Base-by-base conservation (phyloP, 2,888 invertebrate genomes). In the Hyppa rectilinea region DNA sequence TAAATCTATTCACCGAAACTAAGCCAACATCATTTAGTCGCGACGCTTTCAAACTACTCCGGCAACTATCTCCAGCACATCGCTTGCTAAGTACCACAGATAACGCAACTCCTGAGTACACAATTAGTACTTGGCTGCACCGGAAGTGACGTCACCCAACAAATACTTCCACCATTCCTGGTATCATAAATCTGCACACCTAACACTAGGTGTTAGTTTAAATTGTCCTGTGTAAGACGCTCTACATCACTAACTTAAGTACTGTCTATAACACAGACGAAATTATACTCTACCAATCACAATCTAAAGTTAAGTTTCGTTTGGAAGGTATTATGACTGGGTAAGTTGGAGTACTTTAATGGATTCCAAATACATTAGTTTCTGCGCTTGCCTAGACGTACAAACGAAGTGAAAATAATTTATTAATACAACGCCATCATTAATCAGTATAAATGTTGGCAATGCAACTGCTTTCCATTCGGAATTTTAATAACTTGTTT, bases 191-290 rank as follows among this genome's bases (percentile, higher is more conserved):
- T 89, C 87, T 86, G 75, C 81, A 73, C 83, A 88, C 85, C 86
- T 88, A 88, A 89, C 80, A 77, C 89, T 87, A 87, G 88, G 88
- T 87, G 85, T 89, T 88, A 88, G 87, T 87, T 83, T 83, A 89
- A 88, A 89, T 85, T 88, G 87, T 88, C 86, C 81, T 82, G 84
- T 84, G 78, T 86, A 86, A 87, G 81, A 79, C 82, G 78, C 79
- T 82, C 74, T 81, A 71, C 66, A 78, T 81, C 75, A 81, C 78
- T 75, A 85, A 86, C 84, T 83, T 85, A 82, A 85, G 76, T 81
- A 84, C 75, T 53, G 23, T 56, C 59, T 49, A 23, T n/a, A 47
- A 58, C 49, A 31, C 69, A 78, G 20, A 14, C 17, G 40, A 85
- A 80, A 66, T 63, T 71, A 62, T 26, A 74, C 78, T 78, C 52